phyloP scores from a whole-genome alignment of 2,888 invertebrate species.

The Amphipoea lucens region DNA sequence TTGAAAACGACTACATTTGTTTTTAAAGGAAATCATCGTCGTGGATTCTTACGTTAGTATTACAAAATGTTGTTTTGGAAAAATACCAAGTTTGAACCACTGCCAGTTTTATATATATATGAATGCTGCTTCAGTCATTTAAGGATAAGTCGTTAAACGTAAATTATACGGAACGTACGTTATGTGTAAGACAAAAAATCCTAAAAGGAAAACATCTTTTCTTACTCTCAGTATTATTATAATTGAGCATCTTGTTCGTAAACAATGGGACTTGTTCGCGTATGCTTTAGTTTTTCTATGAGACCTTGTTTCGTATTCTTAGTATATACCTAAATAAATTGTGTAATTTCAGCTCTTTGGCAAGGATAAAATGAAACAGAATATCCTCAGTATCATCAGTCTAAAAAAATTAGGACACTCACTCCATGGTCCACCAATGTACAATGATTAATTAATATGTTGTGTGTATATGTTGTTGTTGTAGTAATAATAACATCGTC shows the following conservation, averaged over 20 bases:
- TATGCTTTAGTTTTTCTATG: constrained; percentile 31
- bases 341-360: constrained; percentile 6
- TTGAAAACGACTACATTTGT: background rate
- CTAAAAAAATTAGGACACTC: too few species aligned
- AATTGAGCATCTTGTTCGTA: constrained; percentile 44
- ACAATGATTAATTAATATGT: background rate
- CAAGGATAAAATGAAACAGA: background rate
- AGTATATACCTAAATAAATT: constrained; percentile 23
- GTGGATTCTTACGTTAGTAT: background rate
- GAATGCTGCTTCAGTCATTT: background rate
- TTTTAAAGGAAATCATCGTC: background rate
- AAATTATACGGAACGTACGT: constrained; percentile 11
- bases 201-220: constrained; percentile 4
- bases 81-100: background rate
- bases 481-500: too few species aligned
- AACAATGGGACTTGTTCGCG: constrained; percentile 39
- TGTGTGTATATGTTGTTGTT: background rate
- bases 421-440: too few species aligned
- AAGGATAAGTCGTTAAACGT: constrained; percentile 18
- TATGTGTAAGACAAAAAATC: constrained; percentile 13
- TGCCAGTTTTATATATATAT: background rate
- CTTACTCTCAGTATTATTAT: constrained; percentile 37
- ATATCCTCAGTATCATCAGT: background rate
- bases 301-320: constrained; percentile 4
- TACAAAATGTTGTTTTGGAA: background rate